These are phyloP conservation scores for Dasyprocta punctata DNA, from an alignment of 2,113 vertebrate species.

Conservation along the genomic window DNA sequence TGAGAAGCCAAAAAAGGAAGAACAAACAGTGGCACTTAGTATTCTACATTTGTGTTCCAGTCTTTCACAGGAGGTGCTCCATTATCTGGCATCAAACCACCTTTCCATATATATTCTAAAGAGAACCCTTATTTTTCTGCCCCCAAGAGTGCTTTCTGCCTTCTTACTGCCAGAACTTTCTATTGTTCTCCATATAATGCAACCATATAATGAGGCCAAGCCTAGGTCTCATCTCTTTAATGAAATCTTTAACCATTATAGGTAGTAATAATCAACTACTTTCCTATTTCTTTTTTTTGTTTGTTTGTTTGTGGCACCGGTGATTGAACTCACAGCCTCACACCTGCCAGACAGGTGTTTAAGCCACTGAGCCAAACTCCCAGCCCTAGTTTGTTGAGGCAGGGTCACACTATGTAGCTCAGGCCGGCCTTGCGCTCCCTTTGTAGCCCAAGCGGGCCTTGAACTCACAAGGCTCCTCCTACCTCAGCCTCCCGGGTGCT, in stretches of 20 bases:
- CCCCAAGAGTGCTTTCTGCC: background rate
- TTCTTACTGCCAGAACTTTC: background rate
- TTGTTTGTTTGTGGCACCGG: no score
- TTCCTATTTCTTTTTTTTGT: background rate
- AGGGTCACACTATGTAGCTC: no score
- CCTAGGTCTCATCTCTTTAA: background rate
- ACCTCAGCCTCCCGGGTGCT: no score
- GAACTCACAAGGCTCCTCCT: no score
- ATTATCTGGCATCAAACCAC: background rate
- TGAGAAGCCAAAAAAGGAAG: background rate
- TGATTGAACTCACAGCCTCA: no score
- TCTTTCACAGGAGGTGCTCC: background rate
- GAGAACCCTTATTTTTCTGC: background rate
- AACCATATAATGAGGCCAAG: background rate
- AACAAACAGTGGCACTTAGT: background rate
- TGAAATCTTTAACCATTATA: background rate
- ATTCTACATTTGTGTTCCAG: background rate
- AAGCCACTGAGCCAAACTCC: no score
- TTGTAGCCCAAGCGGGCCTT: no score
- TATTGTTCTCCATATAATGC: background rate
- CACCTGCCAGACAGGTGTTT: no score
- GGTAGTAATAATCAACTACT: background rate
- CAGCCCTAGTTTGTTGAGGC: no score
- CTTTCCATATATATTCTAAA: background rate
- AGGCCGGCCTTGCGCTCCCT: no score